A percentile compares a stretch with the other conserved stretches of the same genome.
These are phyloP conservation scores for Brachypteracias leptosomus DNA, from an alignment of 2,113 vertebrate genomes.

Conservation along the genomic window DNA sequence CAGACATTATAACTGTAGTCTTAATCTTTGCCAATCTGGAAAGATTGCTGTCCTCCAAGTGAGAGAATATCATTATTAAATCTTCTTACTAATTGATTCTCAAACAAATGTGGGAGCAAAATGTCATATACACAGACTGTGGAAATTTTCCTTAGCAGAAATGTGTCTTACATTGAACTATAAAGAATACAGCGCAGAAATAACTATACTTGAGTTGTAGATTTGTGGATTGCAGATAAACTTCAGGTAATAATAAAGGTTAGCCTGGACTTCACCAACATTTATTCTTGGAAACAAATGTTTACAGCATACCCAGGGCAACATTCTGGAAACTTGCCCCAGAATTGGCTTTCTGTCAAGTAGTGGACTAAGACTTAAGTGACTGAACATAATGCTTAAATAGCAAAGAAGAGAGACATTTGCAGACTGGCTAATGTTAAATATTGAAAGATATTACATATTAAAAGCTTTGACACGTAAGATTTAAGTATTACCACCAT, in stretches of 20 bases:
- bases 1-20: not conserved
- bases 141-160: not conserved
- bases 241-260: not conserved
- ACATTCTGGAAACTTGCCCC: not conserved
- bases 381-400: not conserved
- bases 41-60: not conserved
- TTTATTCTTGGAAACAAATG: not conserved
- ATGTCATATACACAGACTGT: rapidly evolving
- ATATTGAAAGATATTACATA: not conserved
- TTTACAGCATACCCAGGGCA: not conserved
- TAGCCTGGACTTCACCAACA: not conserved
- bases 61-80: not conserved
- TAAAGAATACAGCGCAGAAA: not conserved
- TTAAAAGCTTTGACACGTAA: not conserved
- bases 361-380: not conserved
- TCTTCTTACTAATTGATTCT: not conserved
- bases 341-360: not conserved
- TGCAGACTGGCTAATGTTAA: not conserved
- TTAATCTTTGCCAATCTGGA: not conserved
- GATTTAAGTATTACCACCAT: not conserved
- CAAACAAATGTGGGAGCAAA: not conserved
- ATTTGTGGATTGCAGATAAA: not conserved
- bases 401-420: not conserved
- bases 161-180: not conserved
- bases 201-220: not conserved